A percentile compares a stretch with the other conserved stretches of the same genome.
Evolutionary conservation across 1,140 invertebrate genomes (phyloP).

Genomic region (Pissodes strobi): DNA sequence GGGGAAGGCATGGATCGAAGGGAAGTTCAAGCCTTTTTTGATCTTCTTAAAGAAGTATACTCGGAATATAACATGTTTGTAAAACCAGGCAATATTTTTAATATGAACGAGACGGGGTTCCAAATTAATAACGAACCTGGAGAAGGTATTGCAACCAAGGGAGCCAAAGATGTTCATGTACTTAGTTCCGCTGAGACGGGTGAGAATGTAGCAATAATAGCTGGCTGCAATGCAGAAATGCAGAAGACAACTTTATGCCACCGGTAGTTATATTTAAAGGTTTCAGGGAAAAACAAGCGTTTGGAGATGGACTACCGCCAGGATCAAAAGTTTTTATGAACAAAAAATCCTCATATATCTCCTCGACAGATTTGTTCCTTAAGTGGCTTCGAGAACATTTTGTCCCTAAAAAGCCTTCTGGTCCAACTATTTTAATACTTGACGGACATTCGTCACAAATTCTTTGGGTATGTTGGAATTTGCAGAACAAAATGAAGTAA

Average conservation of each 20-base stretch:
- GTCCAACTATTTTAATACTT: too few species aligned
- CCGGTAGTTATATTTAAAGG: constrained; percentile 33
- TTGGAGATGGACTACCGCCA: too few species aligned
- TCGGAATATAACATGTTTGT: background rate
- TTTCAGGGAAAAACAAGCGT: constrained; percentile 49
- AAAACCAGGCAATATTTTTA: constrained; percentile 48
- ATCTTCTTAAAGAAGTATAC: background rate
- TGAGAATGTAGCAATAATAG: too few species aligned
- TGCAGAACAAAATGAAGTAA: too few species aligned
- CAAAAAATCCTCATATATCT: background rate
- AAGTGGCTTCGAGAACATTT: too few species aligned
- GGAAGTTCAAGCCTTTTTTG: too few species aligned
- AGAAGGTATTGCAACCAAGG: constrained; percentile 53
- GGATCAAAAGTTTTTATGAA: background rate
- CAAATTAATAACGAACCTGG: constrained; percentile 54
- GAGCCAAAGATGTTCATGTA: constrained; percentile 49
- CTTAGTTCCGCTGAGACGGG: constrained; percentile 42
- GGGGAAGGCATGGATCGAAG: constrained; percentile 23
- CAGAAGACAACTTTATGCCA: too few species aligned
- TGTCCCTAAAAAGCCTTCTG: too few species aligned
- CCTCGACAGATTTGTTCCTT: too few species aligned
- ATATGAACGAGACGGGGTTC: constrained; percentile 53
- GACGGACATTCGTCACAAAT: too few species aligned
- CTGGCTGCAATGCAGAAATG: too few species aligned
- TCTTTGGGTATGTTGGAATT: too few species aligned